Evolutionary conservation across 2,888 invertebrate genomes (phyloP), one percentile per base, ranked within the genome.

Genomic region (Sphaerophoria taeniata): DNA sequence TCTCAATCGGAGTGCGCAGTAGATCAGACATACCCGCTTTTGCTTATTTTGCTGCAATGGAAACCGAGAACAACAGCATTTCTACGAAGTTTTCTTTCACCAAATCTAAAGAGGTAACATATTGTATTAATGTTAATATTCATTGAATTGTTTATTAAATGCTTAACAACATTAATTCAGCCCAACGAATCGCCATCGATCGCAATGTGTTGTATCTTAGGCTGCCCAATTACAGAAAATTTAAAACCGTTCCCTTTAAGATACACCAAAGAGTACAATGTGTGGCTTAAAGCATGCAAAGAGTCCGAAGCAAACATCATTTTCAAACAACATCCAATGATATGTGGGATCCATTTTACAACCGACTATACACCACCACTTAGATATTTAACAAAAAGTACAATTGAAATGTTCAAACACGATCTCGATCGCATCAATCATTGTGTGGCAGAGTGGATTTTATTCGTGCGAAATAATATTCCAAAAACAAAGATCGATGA

Each of bases 381-480:
- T 3, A 43, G 63, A 73, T 45, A 31, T 7, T 36, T 79, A 11
- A 39, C 67, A 45, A 7, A 36, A 45, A 16, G 45, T 1, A 11
- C 43, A 16, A 31, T 79, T 0, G 49, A 53, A 6, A 0, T 6
- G 1, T 24, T 69, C 0, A 69, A 74, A 16, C 11, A 45, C 1
- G 51, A 73, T 34, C 14, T 55, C 1, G 33, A 2, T 7, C 49
- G 56, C 4, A 31, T 74, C 2, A 73, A 79, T 33, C 79, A 74
- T 31, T 74, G 53, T 53, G 74, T 79, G n/a, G 53, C 55, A 4
- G 67, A 79, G 34, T 79, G 79, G 79, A 7, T 79, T 24, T 14
- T 11, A 5, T 14, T 65, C 5, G 45, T 33, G 0, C 51, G 36
- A 1, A 24, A 11, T 1, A 47, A 53, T 11, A 14, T 31, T 24